Evolutionary conservation across 2,888 invertebrate genomes (phyloP), one percentile per base, ranked within the genome.

Genomic region (Poecilobothrus nobilitatus): DNA sequence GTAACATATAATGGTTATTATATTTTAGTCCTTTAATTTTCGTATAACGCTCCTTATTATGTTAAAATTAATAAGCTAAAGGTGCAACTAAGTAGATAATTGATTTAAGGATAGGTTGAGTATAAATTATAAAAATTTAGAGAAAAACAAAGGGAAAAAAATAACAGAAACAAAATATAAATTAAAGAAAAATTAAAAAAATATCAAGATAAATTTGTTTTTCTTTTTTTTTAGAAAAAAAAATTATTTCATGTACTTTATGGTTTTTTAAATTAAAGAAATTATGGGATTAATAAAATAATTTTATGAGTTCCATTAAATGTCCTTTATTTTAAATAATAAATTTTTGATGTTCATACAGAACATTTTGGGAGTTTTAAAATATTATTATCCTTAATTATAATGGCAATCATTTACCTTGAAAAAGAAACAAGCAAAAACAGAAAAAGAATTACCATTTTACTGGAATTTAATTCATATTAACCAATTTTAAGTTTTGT

Each of bases 61-160:
- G 15, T 53, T 53, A 53, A 53, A 53, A 53, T 53, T 53, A 53
- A 53, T 53, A 53, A 53, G 53, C 53, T 53, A 9, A 53, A 53
- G 53, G 53, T 53, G 53, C 53, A 53, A 53, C 53, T 53, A 53
- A 53, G 53, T 53, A 53, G 53, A 53, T 53, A 53, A 53, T 53
- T 53, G 66, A 68, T 68, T 70, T 44, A 67, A 71, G 68, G 67
- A 63, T 61, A 68, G 67, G 44, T 63, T 66, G 22, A 41, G 27
- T 61, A 66, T 69, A 68, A 68, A 66, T 69, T 65, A 67, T 69
- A 71, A 67, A 67, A 69, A 70, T 68, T 69, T 71, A 69, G 69
- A 27, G 5, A 27, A 68, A 70, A 33, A 53, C 68, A 63, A 65
- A 69, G 22, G 67, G 63, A 33, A 15, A 67, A 63, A 67, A 67